Conservation (phyloP, 2,888 invertebrate species). For the Limnephilus marmoratus region DNA sequence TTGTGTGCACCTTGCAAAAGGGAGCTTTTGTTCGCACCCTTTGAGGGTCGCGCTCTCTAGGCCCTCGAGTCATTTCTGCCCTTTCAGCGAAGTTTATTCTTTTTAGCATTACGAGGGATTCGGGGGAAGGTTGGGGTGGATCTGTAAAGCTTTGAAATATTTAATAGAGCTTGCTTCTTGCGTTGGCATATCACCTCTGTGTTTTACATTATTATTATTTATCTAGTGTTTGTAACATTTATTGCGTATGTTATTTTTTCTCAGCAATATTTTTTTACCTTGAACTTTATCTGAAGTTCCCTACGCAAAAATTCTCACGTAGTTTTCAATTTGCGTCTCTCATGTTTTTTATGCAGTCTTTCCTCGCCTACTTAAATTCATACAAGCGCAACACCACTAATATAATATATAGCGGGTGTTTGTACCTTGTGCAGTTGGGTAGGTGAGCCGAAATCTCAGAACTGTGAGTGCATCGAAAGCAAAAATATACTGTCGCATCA, state of each 20-base stretch:
- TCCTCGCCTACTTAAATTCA: background rate
- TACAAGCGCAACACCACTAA: background rate
- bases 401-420: background rate
- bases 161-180: background rate
- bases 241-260: background rate
- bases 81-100: background rate
- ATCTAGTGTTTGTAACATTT: background rate
- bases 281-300: background rate
- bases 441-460: background rate
- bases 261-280: background rate
- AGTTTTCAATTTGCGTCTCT: background rate
- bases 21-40: constrained; percentile 1
- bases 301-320: background rate
- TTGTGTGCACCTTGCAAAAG: constrained; percentile 17
- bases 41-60: background rate
- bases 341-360: too few relatives aligned
- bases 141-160: background rate
- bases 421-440: background rate
- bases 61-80: constrained; percentile 2
- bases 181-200: background rate
- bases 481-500: constrained; percentile 2
- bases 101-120: background rate
- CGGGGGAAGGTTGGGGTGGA: constrained; percentile 8
- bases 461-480: background rate
- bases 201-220: background rate